phyloP scores from a whole-genome alignment of 2,113 vertebrate genomes.

The Poeciliopsis occidentalis region DNA sequence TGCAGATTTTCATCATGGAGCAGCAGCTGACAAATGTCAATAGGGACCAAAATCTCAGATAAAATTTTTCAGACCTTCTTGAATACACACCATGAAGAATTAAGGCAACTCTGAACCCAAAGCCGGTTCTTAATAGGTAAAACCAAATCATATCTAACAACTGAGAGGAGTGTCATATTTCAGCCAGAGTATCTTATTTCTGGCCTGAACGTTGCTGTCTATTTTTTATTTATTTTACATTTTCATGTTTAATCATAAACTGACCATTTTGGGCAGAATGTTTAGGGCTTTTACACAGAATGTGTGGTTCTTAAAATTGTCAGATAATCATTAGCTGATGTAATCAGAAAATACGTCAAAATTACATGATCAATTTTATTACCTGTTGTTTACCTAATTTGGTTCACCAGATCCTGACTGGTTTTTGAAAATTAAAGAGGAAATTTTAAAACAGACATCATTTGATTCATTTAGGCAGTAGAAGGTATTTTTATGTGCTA shows the following conservation, averaged over 20 bases:
- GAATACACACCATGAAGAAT: not conserved
- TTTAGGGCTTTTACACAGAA: not conserved
- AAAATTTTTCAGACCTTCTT: not conserved
- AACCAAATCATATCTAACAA: not conserved
- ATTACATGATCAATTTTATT: not conserved
- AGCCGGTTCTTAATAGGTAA: not conserved
- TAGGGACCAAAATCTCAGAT: not conserved
- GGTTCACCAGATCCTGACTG: not conserved
- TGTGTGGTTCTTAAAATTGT: not conserved
- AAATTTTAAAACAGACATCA: not conserved
- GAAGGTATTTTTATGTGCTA: constrained; percentile 8
- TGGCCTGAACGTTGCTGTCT: too few species aligned
- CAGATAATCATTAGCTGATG: too few species aligned
- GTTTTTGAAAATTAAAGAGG: not conserved
- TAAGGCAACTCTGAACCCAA: not conserved
- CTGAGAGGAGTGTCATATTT: not conserved
- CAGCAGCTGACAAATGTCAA: not conserved
- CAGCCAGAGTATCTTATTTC: too few species aligned
- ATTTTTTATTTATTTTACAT: too few species aligned
- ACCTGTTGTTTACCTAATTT: not conserved
- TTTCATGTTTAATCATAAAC: too few species aligned
- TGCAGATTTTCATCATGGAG: not conserved
- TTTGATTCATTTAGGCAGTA: not conserved
- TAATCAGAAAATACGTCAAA: too few species aligned
- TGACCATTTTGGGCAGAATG: not conserved